A percentile compares a stretch with the other conserved stretches of the same genome.
Evolutionary conservation across 2,797 vertebrate species (phyloP).

Genomic region (Tachyglossus aculeatus): DNA sequence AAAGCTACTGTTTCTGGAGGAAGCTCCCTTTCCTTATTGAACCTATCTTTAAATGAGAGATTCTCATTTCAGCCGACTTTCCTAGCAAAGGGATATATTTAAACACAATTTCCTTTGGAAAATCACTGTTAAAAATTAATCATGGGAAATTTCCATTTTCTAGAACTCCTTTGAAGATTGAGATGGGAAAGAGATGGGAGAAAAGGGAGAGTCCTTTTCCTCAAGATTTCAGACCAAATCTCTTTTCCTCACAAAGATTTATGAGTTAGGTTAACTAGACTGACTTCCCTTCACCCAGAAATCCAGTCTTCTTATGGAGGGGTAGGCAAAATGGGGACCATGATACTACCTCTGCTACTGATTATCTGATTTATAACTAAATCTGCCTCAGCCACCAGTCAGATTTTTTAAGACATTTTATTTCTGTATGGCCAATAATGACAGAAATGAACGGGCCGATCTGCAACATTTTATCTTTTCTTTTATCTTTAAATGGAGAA

Average conservation of each 20-base stretch:
- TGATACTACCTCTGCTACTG: constrained; percentile 8
- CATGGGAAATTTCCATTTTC: constrained; percentile 14
- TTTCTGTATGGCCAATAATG: too few species aligned
- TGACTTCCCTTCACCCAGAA: constrained; percentile 11
- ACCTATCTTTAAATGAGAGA: constrained; percentile 26
- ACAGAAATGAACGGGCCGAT: too few species aligned
- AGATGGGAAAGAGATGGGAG: fast-evolving
- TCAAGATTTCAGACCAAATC: neutral
- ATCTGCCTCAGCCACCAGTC: too few species aligned
- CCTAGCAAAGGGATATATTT: constrained; percentile 24
- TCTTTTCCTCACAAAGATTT: neutral
- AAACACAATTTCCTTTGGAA: constrained; percentile 27
- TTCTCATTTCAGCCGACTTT: constrained; percentile 13
- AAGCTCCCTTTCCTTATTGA: too few species aligned
- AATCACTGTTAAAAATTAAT: constrained; percentile 12
- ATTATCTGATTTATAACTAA: constrained; percentile 4
- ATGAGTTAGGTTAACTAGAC: neutral
- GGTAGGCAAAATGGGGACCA: neutral
- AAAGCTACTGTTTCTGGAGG: too few species aligned
- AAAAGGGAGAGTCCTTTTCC: neutral
- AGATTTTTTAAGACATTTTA: too few species aligned
- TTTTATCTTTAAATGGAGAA: too few species aligned
- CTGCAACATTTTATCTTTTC: too few species aligned
- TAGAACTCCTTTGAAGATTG: neutral
- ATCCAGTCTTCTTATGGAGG: neutral